A percentile compares a stretch with the other conserved stretches of the same genome.
Evolutionary conservation across 2,888 invertebrate genomes (phyloP).

Genomic region (Pristionchus arcanus): DNA sequence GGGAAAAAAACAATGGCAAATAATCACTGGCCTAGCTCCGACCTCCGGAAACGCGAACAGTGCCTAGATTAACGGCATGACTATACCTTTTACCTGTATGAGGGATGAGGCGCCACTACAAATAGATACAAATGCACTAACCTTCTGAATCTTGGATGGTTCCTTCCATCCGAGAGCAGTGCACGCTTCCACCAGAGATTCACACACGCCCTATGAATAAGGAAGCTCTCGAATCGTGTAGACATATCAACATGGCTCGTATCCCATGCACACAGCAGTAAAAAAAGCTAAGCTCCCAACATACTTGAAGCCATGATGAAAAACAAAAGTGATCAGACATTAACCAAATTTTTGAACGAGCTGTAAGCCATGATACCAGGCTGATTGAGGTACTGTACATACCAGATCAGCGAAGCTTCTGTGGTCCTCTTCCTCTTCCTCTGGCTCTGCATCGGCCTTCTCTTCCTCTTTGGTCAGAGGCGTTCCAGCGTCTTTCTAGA

Average conservation of each 20-base stretch:
- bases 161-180: constrained; percentile 93
- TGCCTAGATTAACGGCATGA: too few relatives aligned
- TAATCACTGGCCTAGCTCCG: too few relatives aligned
- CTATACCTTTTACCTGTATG: too few relatives aligned
- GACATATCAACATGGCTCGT: not conserved
- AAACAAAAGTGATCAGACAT: not conserved
- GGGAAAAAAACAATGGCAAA: too few relatives aligned
- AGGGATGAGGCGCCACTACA: too few relatives aligned
- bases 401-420: constrained; percentile 65
- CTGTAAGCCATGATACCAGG: not conserved
- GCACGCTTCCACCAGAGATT: constrained; percentile 93
- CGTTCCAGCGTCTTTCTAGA: constrained; percentile 89
- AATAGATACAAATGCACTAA: too few relatives aligned
- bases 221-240: too few relatives aligned
- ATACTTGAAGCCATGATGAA: not conserved
- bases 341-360: too few relatives aligned
- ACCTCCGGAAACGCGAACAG: too few relatives aligned
- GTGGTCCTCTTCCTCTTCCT: constrained; percentile 60
- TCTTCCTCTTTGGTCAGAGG: constrained; percentile 89
- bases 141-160: constrained; percentile 93
- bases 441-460: constrained; percentile 57
- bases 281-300: too few relatives aligned
- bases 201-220: constrained; percentile 87
- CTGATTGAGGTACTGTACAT: not conserved
- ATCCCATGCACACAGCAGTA: too few relatives aligned